Conservation (phyloP, 1,140 invertebrate species). For the Leucophenga varia region DNA sequence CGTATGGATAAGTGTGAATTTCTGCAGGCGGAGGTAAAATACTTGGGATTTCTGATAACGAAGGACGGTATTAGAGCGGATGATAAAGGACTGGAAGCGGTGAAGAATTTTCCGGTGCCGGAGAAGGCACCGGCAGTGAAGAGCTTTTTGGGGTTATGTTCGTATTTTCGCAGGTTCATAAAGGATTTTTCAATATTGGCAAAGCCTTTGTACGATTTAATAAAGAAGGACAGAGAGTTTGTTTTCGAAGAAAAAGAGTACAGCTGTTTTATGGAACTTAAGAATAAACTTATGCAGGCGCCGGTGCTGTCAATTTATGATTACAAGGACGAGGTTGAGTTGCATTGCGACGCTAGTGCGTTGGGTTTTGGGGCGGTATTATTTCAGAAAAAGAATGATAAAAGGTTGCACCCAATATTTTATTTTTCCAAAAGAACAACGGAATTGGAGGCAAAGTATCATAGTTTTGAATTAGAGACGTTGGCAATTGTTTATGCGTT, state of each 20-base stretch:
- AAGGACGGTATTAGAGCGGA: background rate
- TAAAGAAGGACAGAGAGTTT: conserved; percentile 25
- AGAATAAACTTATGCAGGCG: conserved; percentile 5
- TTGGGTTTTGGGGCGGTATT: conserved; percentile 22
- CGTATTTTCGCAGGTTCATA: conserved; percentile 21
- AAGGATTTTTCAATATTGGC: conserved; percentile 20
- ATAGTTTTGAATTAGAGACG: no score
- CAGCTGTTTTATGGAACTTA: conserved; percentile 21
- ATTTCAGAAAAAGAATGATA: conserved; percentile 17
- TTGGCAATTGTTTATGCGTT: no score
- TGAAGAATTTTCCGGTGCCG: conserved; percentile 17
- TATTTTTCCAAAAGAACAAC: no score
- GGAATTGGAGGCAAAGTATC: no score
- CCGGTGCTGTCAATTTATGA: conserved; percentile 26
- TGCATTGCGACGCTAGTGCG: conserved; percentile 25
- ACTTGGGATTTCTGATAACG: conserved; percentile 1
- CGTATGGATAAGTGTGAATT: conserved; percentile 1
- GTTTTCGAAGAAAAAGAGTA: conserved; percentile 12
- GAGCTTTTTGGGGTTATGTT: conserved; percentile 20
- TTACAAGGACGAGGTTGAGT: conserved; percentile 10
- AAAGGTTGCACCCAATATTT: conserved; percentile 42
- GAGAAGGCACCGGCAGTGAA: conserved; percentile 18
- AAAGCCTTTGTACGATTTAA: conserved; percentile 25
- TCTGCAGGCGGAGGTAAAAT: background rate
- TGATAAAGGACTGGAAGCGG: background rate